phyloP scores from a whole-genome alignment of 2,113 vertebrate genomes.

The Petroica traversi region DNA sequence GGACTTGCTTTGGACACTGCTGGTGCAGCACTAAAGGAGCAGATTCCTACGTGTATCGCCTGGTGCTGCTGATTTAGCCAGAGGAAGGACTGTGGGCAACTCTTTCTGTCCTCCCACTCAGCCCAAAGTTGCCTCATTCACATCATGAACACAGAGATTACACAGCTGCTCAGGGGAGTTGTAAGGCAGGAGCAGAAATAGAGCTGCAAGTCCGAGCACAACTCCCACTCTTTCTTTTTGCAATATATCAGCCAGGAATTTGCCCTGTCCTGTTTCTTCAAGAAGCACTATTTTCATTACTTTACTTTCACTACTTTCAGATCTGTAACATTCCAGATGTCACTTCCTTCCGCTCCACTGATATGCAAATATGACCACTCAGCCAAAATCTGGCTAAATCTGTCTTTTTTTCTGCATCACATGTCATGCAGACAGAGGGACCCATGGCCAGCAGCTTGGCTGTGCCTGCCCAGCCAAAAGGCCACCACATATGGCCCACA shows the following conservation, averaged over 20 bases:
- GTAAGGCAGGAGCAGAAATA: neutral
- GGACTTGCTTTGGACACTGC: neutral
- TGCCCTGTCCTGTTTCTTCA: neutral
- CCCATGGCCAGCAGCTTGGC: neutral
- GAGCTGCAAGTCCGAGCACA: neutral
- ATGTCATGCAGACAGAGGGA: neutral
- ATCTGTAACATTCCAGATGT: fast-evolving
- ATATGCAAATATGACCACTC: neutral
- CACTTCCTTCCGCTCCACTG: neutral
- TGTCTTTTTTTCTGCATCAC: neutral
- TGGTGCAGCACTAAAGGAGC: neutral
- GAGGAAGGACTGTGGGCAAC: neutral
- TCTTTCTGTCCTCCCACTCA: neutral
- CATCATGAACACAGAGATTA: neutral
- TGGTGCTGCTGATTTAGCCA: neutral
- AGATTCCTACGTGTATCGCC: fast-evolving
- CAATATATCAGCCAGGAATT: neutral
- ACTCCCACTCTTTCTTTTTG: neutral
- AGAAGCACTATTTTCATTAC: neutral
- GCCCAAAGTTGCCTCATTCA: neutral
- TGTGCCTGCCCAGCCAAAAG: neutral
- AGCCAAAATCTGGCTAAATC: neutral
- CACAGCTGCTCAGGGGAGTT: neutral
- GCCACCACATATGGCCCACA: neutral
- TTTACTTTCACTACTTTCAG: neutral